These are phyloP conservation scores for Pangasius macronema DNA, from an alignment of 2,797 vertebrate species.

Conservation along the genomic window DNA sequence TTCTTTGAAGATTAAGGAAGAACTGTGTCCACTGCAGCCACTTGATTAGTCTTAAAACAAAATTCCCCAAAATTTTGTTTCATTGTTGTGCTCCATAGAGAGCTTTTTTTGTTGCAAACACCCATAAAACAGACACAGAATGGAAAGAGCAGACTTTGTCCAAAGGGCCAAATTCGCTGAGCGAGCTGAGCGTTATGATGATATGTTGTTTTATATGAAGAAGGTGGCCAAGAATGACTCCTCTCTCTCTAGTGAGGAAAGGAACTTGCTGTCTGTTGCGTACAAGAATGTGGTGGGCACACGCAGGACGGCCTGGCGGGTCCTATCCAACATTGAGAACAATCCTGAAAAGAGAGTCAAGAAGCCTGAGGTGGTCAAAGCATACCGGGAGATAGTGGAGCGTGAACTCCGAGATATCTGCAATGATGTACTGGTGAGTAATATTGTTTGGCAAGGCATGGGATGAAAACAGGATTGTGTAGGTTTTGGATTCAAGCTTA, in stretches of 20 bases:
- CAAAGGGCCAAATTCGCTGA: conserved; percentile 95
- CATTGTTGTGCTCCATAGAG: conserved; percentile 30
- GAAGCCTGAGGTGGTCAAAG: conserved; percentile 85
- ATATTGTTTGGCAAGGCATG: background rate
- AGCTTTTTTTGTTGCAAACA: conserved; percentile 4
- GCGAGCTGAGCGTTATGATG: conserved; percentile 97
- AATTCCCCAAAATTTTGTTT: background rate
- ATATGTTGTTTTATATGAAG: conserved; percentile 96
- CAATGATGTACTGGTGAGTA: conserved; percentile 80
- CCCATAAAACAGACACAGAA: conserved; percentile 64
- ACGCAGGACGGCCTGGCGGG: conserved; percentile 90
- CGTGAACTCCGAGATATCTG: conserved; percentile 88
- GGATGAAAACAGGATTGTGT: background rate
- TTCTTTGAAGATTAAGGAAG: conserved; percentile 44
- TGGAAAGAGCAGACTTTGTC: conserved; percentile 88
- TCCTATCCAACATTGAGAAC: conserved; percentile 87
- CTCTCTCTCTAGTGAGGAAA: conserved; percentile 93
- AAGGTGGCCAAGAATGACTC: conserved; percentile 86
- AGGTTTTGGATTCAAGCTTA: background rate
- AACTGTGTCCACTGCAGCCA: background rate
- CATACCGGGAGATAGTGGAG: conserved; percentile 91
- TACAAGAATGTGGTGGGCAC: conserved; percentile 97
- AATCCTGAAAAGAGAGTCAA: conserved; percentile 84
- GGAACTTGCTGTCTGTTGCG: conserved; percentile 96
- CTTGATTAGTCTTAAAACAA: background rate